phyloP scores from a whole-genome alignment of 2,797 vertebrate genomes.

The Arctocebus calabarensis region DNA sequence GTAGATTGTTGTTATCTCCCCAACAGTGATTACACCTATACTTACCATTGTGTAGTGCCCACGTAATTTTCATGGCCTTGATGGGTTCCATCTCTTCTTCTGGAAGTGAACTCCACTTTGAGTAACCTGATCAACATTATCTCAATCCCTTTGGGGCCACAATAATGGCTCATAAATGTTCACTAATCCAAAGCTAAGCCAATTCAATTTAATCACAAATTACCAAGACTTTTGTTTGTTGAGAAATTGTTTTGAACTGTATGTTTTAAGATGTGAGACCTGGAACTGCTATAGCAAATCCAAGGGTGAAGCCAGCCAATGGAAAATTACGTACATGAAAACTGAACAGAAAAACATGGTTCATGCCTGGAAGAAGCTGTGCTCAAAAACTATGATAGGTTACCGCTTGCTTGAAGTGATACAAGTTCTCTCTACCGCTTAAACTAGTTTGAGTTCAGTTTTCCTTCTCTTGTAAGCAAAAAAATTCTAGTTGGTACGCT shows the following conservation, averaged over 20 bases:
- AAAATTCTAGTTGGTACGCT: background rate
- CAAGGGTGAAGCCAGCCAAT: background rate
- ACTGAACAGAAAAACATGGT: background rate
- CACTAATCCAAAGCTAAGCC: background rate
- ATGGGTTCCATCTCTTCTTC: background rate
- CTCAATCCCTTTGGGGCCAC: background rate
- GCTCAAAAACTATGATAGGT: background rate
- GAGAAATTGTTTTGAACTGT: background rate
- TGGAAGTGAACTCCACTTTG: background rate
- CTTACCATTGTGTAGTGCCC: background rate
- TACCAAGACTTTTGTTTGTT: background rate
- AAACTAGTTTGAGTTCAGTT: background rate
- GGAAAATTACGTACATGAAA: background rate
- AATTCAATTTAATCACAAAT: background rate
- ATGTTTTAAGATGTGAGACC: background rate
- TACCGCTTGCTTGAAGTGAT: background rate
- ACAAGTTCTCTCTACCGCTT: background rate
- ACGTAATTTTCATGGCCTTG: background rate
- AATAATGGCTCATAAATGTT: background rate
- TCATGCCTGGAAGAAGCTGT: background rate
- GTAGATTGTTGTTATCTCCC: background rate
- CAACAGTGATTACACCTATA: background rate
- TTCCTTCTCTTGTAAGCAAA: background rate
- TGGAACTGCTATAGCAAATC: background rate
- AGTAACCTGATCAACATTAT: background rate